A percentile compares a stretch with the other conserved stretches of the same genome.
Evolutionary conservation across 2,797 vertebrate genomes (phyloP).

Genomic region (Premnoplex brunnescens): DNA sequence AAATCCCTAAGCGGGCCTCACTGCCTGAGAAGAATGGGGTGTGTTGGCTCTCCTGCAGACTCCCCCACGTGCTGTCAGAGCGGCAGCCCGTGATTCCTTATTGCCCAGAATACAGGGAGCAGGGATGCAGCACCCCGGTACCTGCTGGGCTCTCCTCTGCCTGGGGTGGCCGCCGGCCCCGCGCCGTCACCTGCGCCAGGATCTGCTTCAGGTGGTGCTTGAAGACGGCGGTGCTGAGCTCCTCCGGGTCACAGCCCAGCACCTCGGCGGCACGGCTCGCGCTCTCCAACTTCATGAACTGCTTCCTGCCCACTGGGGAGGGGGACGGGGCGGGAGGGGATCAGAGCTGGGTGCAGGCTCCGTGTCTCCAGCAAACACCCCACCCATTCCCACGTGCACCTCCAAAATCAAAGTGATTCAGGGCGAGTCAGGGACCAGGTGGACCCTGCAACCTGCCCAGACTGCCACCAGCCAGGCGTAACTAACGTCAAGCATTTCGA

Average conservation of each 20-base stretch:
- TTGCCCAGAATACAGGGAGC: accelerated
- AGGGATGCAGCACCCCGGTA: not conserved
- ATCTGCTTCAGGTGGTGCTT: slow-evolving; percentile 93
- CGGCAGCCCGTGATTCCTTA: accelerated
- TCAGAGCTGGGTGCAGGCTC: not conserved
- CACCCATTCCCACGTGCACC: accelerated
- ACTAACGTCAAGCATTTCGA: accelerated
- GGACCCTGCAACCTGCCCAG: accelerated
- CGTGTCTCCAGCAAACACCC: accelerated
- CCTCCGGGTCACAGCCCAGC: slow-evolving; percentile 90
- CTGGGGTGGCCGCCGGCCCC: not conserved
- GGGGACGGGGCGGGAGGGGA: accelerated
- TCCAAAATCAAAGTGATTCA: accelerated
- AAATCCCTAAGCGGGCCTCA: accelerated
- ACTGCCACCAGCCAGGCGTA: not conserved
- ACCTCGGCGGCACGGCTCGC: slow-evolving; percentile 81
- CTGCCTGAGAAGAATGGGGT: not conserved
- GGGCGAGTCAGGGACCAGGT: accelerated
- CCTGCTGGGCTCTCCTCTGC: slow-evolving; percentile 61
- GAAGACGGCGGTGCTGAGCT: slow-evolving; percentile 89
- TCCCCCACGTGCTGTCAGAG: not conserved
- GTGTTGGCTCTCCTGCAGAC: not conserved
- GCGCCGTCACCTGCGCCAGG: slow-evolving; percentile 82
- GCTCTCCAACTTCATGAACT: slow-evolving; percentile 90
- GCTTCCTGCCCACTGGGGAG: slow-evolving; percentile 88